Percentiles rank a stretch among this genome's conserved stretches.
Evolutionary conservation across 1,140 invertebrate genomes (phyloP).

Genomic region (Pachyrhynchus sulphureomaculatus): DNA sequence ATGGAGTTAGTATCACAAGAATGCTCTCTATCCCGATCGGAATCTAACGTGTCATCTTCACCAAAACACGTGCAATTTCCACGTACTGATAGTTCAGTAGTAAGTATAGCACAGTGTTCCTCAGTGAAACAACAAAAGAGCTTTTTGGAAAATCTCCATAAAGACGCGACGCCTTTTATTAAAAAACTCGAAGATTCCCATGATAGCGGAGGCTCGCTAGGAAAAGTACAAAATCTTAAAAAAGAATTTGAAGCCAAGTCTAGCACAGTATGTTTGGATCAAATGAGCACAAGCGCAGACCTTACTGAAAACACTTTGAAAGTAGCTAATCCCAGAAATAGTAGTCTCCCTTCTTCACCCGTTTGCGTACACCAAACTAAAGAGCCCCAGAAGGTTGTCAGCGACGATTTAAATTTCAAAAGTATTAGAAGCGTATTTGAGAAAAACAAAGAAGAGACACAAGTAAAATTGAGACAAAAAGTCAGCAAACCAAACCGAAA

Average conservation of each 20-base stretch:
- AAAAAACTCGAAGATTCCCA: slow-evolving; percentile 37
- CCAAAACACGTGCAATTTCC: slow-evolving; percentile 50
- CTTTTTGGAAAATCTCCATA: slow-evolving; percentile 59
- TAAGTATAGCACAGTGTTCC: slow-evolving; percentile 56
- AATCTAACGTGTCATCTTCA: slow-evolving; percentile 46
- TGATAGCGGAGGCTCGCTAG: slow-evolving; percentile 52
- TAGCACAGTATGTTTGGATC: slow-evolving; percentile 50
- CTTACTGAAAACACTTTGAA: slow-evolving; percentile 21
- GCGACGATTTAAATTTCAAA: slow-evolving; percentile 71
- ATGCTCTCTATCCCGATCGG: slow-evolving; percentile 54
- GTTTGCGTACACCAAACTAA: slow-evolving; percentile 57
- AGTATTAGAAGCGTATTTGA: slow-evolving; percentile 72
- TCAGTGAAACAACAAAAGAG: slow-evolving; percentile 63
- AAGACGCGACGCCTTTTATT: slow-evolving; percentile 20
- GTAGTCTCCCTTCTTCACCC: slow-evolving; percentile 62
- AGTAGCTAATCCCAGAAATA: slow-evolving; percentile 40
- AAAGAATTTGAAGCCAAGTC: slow-evolving; percentile 84
- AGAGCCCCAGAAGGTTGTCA: slow-evolving; percentile 31
- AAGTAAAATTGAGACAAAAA: slow-evolving; percentile 43
- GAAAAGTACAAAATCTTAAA: slow-evolving; percentile 79
- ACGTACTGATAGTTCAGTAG: slow-evolving; percentile 54
- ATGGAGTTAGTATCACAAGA: slow-evolving; percentile 44
- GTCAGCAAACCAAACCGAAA: slow-evolving; percentile 14
- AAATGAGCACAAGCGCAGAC: slow-evolving; percentile 29
- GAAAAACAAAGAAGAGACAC: slow-evolving; percentile 52